Conservation (phyloP, 2,888 invertebrate species). For the Melangyna quadrimaculata region DNA sequence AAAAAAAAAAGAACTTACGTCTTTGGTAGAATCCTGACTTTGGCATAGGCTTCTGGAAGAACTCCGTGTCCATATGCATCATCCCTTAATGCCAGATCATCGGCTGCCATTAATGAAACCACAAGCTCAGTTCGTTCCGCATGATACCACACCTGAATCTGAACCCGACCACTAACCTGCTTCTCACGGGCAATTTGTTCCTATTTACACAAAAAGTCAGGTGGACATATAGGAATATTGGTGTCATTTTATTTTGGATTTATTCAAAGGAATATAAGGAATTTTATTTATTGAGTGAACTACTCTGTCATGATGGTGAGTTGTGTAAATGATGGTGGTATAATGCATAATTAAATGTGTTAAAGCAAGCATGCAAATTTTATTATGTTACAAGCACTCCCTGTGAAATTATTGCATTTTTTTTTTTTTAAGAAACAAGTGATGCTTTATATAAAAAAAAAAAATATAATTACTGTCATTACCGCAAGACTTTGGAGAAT, state of each 20-base stretch:
- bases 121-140: slow-evolving; percentile 91
- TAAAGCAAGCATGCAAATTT: slow-evolving; percentile 55
- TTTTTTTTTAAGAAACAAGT: background rate
- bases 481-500: background rate
- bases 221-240: slow-evolving; percentile 43
- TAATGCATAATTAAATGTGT: slow-evolving; percentile 1
- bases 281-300: background rate
- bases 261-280: slow-evolving; percentile 41
- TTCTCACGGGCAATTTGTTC: slow-evolving; percentile 89
- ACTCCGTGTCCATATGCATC: slow-evolving; percentile 89
- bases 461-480: slow-evolving; percentile 11
- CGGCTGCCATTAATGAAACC: slow-evolving; percentile 92
- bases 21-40: slow-evolving; percentile 89
- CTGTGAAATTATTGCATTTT: slow-evolving; percentile 52
- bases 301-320: background rate
- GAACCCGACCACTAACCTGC: slow-evolving; percentile 89
- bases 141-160: slow-evolving; percentile 95
- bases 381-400: background rate
- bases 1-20: slow-evolving; percentile 83
- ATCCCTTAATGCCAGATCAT: slow-evolving; percentile 90
- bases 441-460: background rate
- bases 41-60: slow-evolving; percentile 92
- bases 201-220: slow-evolving; percentile 79
- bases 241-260: slow-evolving; percentile 54
- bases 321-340: slow-evolving; percentile 9